A percentile compares a stretch with the other conserved stretches of the same genome.
Evolutionary conservation across 2,888 invertebrate genomes (phyloP).

Genomic region (Stictocephala bisonia): DNA sequence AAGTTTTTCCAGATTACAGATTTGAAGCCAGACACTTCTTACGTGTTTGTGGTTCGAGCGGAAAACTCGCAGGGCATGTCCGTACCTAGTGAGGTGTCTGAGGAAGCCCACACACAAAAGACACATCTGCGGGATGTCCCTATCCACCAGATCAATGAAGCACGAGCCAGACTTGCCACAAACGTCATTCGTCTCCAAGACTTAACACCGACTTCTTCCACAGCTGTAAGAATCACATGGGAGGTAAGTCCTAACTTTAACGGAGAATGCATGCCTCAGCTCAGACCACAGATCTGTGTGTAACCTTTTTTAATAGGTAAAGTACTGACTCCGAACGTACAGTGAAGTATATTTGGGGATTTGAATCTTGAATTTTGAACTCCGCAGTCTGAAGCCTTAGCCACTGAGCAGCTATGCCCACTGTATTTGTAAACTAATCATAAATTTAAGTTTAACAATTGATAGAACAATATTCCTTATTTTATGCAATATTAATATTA

Average conservation of each 20-base stretch:
- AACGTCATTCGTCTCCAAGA: constrained; percentile 80
- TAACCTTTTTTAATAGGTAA: too few species aligned
- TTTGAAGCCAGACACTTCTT: constrained; percentile 82
- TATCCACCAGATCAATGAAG: constrained; percentile 81
- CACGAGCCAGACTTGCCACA: constrained; percentile 79
- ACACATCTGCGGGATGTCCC: constrained; percentile 72
- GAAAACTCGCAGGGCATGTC: constrained; percentile 89
- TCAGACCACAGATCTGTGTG: too few species aligned
- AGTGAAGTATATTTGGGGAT: too few species aligned
- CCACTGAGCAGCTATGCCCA: too few species aligned
- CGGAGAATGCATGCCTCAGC: too few species aligned
- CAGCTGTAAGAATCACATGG: constrained; percentile 84
- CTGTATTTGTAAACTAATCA: too few species aligned
- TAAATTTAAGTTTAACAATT: too few species aligned
- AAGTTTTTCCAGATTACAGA: constrained; percentile 71
- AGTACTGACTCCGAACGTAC: too few species aligned
- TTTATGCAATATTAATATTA: too few species aligned
- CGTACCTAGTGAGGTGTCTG: constrained; percentile 81
- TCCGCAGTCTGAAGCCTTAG: too few species aligned
- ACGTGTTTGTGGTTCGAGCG: constrained; percentile 87
- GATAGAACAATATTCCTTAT: too few species aligned
- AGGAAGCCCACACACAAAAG: constrained; percentile 75
- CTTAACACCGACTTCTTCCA: constrained; percentile 76
- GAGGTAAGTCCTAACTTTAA: constrained; percentile 69
- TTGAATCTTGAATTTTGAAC: too few species aligned